Evolutionary conservation across 2,888 invertebrate species (phyloP), one percentile per base, ranked within the genome.

Genomic region (Callyntrura guangdongensis): DNA sequence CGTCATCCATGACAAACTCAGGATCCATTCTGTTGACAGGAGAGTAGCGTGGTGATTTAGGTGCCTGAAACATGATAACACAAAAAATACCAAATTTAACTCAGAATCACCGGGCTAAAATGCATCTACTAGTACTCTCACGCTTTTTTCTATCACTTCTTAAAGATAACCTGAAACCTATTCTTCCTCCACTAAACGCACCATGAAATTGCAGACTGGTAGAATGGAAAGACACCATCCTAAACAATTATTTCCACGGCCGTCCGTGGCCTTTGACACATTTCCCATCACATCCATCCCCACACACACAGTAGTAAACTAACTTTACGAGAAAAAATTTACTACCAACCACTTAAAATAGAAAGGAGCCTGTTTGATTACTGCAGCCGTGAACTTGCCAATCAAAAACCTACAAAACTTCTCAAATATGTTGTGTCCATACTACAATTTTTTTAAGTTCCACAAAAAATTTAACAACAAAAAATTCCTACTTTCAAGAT

Each of bases 11-110:
- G 11, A 45, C 45, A 61, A 85, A 89, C 11, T 84, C 89, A 59
- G 69, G 81, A 45, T 85, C 91, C 69, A 84, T 64, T 27, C 25
- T 84, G 49, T 79, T 72, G 49, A 91, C 91, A 12, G 91, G 91
- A 1, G 86, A 86, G 67, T 86, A 86, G 45, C 79, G 86, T 4
- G 86, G 86, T 17, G 86, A 86, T 12, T 79, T 74, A 9, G 86
- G 79, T 8, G 17, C 74, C 86, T 86, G 67, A 11, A 9, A n/a
- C n/a, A 27, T 0, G 11, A 64, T 17, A 49, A n/a, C 17, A 14
- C n/a, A n/a, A 49, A 49, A 20, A 20, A 45, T 59, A 22, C 22
- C 53, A 77, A 17, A 53, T 17, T 22, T 11, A 81, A 81, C 25
- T 25, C 9, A 22, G 11, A 22, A 0, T 77, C 11, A 56, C 25